Evolutionary conservation across 2,888 invertebrate genomes (phyloP), one percentile per base, ranked within the genome.

Genomic region (Acrocera orbiculus): DNA sequence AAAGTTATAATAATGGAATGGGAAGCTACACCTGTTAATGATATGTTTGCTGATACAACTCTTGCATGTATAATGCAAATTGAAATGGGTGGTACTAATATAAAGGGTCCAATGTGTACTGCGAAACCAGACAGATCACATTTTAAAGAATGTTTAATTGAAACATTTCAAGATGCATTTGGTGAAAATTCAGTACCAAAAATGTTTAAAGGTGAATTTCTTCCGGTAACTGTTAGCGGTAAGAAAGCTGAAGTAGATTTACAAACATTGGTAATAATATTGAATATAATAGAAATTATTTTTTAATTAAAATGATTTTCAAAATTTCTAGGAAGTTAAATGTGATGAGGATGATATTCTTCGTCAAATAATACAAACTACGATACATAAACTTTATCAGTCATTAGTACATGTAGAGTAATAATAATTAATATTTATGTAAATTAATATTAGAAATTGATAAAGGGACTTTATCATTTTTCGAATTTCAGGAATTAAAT

Each of bases 41-140:
- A 98, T 61, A 95, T 96, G 90, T 96, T 81, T 61, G 95, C 96
- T 17, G 96, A 98, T 64, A 83, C 95, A 17, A 79, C 92, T 17
- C 67, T 93, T 34, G 82, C 86, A 1, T 87, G 81, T 27, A 67
- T 93, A 24, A 66, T 96, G 46, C 79, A 85, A 56, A 86, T 87
- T 0, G 81, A 82, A 52, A 57, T 71, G 44, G 63, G 75, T 30
- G 74, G 74, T 32, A 64, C 66, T 1, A 67, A 69, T 17, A 65
- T 72, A 2, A 74, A 74, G 47, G 67, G 69, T 33, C 56, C 70
- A 14, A 61, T 69, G 1, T 66, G 69, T 1, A 67, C 70, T 22
- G 67, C 69, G 20, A 85, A 85, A 53, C 76, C 89, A 33, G 90
- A 92, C 58, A 64, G 80, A 27, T 82, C 83, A 67, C 92, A 92